Percentiles rank a stretch among this genome's conserved stretches.
Evolutionary conservation across 1,140 invertebrate genomes (phyloP).

Genomic region (Caenorhabditis latens): DNA sequence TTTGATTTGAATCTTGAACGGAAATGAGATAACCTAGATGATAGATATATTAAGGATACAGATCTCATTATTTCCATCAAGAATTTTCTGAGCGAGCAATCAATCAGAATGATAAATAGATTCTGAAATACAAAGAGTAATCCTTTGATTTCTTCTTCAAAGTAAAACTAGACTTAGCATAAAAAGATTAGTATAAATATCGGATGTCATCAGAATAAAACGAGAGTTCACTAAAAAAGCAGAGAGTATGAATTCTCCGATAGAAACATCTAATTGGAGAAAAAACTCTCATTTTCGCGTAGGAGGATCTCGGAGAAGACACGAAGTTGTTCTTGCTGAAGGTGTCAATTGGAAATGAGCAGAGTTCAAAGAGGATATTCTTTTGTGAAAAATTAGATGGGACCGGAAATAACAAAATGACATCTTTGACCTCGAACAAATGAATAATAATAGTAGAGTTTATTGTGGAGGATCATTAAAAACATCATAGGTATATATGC

Average conservation of each 20-base stretch:
- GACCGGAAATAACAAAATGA: background rate
- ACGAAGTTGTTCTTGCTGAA: no score
- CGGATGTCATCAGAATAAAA: constrained; percentile 18
- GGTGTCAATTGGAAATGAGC: constrained; percentile 34
- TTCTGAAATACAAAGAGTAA: background rate
- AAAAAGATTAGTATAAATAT: background rate
- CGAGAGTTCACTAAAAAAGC: background rate
- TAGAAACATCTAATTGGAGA: constrained; percentile 25
- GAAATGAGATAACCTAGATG: no score
- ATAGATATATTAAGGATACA: no score
- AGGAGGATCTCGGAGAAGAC: background rate
- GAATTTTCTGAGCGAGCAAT: no score
- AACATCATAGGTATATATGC: background rate
- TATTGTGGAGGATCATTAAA: background rate
- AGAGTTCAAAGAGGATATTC: background rate
- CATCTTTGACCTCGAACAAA: background rate
- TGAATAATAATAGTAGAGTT: background rate
- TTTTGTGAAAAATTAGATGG: background rate
- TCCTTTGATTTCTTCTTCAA: constrained; percentile 4
- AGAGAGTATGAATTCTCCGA: background rate
- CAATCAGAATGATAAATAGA: no score
- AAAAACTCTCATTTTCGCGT: background rate
- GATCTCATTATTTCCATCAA: no score
- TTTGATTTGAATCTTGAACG: no score
- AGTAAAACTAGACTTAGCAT: constrained; percentile 30